Evolutionary conservation across 2,797 vertebrate species (phyloP).

Genomic region (Pantherophis vulpinus): DNA sequence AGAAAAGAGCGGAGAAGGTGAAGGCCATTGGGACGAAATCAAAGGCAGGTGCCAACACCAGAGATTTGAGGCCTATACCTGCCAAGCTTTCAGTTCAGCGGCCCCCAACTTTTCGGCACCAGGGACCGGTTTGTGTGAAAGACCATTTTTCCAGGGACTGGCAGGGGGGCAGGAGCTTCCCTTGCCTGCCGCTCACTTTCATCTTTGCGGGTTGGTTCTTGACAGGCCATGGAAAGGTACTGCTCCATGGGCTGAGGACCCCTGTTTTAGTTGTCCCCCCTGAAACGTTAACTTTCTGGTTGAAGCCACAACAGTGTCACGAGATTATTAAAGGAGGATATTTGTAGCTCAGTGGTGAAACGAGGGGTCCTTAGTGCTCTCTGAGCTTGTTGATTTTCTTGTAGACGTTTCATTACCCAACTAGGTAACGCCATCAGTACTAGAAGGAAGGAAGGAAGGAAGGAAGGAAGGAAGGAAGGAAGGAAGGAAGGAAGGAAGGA

Average conservation of each 20-base stretch:
- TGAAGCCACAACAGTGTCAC: accelerated
- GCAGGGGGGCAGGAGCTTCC: neutral
- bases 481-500: no score
- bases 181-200: neutral
- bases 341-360: neutral
- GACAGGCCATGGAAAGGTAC: neutral
- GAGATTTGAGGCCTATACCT: no score
- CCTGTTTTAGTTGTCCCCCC: neutral
- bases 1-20: neutral
- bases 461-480: no score
- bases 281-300: neutral
- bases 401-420: no score
- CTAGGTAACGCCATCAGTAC: no score
- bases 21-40: neutral
- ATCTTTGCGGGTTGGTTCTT: neutral
- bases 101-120: neutral
- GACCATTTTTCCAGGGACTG: no score
- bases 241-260: neutral
- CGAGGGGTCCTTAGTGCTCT: neutral
- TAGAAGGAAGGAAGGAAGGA: no score
- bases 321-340: neutral
- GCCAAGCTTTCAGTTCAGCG: neutral
- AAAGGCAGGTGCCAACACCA: neutral
- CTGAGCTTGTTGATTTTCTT: neutral
- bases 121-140: neutral